Evolutionary conservation across 2,797 vertebrate genomes (phyloP).

Genomic region (Sebastes reedi): DNA sequence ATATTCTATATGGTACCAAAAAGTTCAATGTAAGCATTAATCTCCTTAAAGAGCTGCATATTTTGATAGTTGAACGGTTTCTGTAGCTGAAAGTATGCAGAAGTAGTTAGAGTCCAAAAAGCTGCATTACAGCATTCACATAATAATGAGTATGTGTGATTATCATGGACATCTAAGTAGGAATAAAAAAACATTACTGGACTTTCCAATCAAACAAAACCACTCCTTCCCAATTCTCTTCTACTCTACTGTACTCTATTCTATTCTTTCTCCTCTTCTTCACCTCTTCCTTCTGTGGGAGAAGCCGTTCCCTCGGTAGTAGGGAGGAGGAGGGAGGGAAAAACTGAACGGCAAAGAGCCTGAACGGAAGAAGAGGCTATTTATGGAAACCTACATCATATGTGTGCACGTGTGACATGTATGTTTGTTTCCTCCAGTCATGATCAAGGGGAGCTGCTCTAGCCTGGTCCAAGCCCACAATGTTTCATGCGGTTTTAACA

Average conservation of each 20-base stretch:
- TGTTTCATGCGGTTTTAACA: neutral
- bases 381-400: constrained; percentile 37
- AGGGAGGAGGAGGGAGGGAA: neutral
- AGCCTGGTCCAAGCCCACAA: neutral
- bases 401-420: neutral
- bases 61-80: too few relatives aligned
- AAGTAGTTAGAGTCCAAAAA: too few relatives aligned
- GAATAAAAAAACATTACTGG: neutral
- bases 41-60: too few relatives aligned
- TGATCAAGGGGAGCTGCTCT: neutral
- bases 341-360: constrained; percentile 3
- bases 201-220: neutral
- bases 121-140: too few relatives aligned
- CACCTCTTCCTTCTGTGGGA: constrained; percentile 40
- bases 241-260: neutral
- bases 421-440: neutral
- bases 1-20: too few relatives aligned
- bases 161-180: neutral
- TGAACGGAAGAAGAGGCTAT: constrained; percentile 22
- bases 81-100: too few relatives aligned
- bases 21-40: too few relatives aligned
- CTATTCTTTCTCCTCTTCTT: constrained; percentile 10
- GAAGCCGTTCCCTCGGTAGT: constrained; percentile 10
- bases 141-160: neutral
- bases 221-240: neutral